These are phyloP conservation scores for cattle (Bos taurus) DNA, from an alignment of 2,113 vertebrate genomes.

Conservation along the genomic window DNA sequence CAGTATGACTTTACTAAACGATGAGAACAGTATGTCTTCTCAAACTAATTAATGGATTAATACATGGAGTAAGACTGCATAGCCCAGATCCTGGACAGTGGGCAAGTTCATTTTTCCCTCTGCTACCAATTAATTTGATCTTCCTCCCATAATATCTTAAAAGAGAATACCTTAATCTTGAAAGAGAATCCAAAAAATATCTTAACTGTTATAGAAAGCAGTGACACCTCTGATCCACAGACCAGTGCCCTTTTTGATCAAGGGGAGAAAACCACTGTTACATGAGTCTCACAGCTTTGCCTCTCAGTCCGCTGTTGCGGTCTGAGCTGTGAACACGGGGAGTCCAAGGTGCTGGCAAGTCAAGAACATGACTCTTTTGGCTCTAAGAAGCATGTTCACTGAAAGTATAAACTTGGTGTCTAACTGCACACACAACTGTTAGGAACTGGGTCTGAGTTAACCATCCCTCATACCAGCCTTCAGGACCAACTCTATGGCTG, in stretches of 20 bases:
- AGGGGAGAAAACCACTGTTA: neutral
- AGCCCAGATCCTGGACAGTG: neutral
- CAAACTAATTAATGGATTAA: neutral
- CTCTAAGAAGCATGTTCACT: neutral
- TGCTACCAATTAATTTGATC: neutral
- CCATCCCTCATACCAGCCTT: neutral
- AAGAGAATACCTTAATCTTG: neutral
- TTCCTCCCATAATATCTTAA: neutral
- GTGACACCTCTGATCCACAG: neutral
- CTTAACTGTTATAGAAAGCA: neutral
- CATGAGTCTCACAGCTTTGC: neutral
- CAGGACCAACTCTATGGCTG: neutral
- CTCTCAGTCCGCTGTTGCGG: neutral
- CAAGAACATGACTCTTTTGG: neutral
- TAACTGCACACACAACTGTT: neutral
- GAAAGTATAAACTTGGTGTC: neutral
- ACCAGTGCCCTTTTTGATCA: neutral
- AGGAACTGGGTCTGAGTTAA: neutral
- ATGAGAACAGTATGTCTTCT: neutral
- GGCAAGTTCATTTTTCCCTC: neutral
- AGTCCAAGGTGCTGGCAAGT: neutral
- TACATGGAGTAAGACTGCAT: neutral
- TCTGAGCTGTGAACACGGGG: neutral
- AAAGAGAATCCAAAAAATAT: neutral
- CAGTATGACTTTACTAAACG: neutral